Evolutionary conservation across 2,888 invertebrate species (phyloP).

Genomic region (Mesoligia furuncula): DNA sequence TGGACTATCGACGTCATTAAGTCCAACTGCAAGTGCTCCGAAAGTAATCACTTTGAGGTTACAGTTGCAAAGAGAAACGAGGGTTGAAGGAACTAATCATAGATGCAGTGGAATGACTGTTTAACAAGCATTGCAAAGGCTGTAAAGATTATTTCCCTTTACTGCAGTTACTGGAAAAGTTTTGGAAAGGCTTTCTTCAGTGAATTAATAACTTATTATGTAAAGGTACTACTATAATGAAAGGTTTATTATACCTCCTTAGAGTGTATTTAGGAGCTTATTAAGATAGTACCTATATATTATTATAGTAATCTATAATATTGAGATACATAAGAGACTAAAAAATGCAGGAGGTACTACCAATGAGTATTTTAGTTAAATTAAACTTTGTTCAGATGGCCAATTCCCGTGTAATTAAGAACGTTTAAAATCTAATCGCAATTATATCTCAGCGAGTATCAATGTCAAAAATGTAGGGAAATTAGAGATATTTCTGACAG

Average conservation of each 20-base stretch:
- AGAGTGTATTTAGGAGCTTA: background rate
- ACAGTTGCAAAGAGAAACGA: slow-evolving; percentile 10
- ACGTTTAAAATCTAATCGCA: no score
- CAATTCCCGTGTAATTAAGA: no score
- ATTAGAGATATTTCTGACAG: no score
- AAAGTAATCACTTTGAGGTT: slow-evolving; percentile 28
- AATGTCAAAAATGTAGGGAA: background rate
- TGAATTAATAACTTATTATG: background rate
- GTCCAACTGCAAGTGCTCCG: slow-evolving; percentile 11
- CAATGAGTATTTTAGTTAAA: no score
- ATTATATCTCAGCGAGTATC: no score
- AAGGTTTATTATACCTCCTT: background rate
- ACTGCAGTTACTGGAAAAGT: background rate
- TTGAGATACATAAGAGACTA: background rate
- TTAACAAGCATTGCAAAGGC: background rate
- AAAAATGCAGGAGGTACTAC: no score
- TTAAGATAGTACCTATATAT: background rate
- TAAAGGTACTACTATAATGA: background rate
- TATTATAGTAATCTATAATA: background rate
- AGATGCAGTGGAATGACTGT: background rate
- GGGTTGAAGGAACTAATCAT: slow-evolving; percentile 13
- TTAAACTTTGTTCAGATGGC: no score
- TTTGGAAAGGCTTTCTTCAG: background rate
- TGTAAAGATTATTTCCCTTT: background rate
- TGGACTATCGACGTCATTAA: slow-evolving; percentile 38